Evolutionary conservation across 2,113 vertebrate species (phyloP).

Genomic region (Halcyon malimbica): DNA sequence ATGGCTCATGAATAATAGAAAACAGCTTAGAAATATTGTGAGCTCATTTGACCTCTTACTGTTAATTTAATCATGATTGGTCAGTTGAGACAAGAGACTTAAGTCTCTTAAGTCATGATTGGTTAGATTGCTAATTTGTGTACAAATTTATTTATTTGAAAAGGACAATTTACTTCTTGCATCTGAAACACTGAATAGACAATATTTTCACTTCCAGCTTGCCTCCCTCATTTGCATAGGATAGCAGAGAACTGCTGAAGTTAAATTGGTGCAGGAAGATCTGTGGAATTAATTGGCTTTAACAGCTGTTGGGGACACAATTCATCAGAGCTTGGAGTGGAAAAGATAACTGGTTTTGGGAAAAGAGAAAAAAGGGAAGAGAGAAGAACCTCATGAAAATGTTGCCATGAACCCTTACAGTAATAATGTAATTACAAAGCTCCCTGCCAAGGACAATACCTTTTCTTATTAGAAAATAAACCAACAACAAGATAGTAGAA

Average conservation of each 20-base stretch:
- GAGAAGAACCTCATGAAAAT: not conserved
- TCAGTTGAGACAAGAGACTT: not conserved
- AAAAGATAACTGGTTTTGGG: not conserved
- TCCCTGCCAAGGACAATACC: not conserved
- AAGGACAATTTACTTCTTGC: not conserved
- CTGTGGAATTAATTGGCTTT: constrained; percentile 26
- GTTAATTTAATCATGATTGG: not conserved
- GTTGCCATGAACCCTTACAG: not conserved
- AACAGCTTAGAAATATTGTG: not conserved
- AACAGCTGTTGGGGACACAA: not conserved
- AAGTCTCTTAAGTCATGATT: not conserved
- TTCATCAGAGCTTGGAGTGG: not conserved
- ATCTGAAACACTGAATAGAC: not conserved
- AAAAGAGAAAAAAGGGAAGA: not conserved
- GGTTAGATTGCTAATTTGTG: not conserved
- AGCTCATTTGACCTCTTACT: not conserved
- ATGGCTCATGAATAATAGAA: not conserved
- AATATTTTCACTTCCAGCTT: not conserved
- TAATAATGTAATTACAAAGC: not conserved
- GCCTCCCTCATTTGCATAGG: not conserved
- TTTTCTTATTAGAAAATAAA: not conserved
- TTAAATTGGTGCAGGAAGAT: not conserved
- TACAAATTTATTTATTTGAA: not conserved
- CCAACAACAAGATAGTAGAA: not conserved
- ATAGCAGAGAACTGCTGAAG: not conserved